phyloP scores from a whole-genome alignment of 2,888 invertebrate species.

The Anthoptus insignis region DNA sequence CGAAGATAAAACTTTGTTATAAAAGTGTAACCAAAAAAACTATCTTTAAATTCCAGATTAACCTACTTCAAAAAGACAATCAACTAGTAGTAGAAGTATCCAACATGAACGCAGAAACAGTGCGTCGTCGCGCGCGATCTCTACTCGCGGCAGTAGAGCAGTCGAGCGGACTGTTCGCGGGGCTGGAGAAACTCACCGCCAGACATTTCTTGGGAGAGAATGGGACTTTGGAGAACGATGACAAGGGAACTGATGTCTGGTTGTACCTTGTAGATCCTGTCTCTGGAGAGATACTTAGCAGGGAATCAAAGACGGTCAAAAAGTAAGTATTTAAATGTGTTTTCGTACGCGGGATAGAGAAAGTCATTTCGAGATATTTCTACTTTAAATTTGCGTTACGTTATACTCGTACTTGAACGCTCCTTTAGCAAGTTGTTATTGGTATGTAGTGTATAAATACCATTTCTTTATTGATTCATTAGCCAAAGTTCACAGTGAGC shows the following conservation, averaged over 20 bases:
- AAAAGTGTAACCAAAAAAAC: too few relatives aligned
- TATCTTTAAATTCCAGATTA: slow-evolving; percentile 90
- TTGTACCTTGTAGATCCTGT: slow-evolving; percentile 94
- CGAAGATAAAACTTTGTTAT: too few relatives aligned
- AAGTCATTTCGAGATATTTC: too few relatives aligned
- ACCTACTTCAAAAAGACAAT: slow-evolving; percentile 92
- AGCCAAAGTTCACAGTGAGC: too few relatives aligned
- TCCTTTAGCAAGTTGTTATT: too few relatives aligned
- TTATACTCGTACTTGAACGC: too few relatives aligned
- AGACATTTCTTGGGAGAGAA: slow-evolving; percentile 91
- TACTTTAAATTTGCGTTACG: too few relatives aligned
- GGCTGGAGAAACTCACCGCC: slow-evolving; percentile 94
- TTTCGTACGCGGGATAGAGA: too few relatives aligned
- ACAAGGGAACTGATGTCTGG: slow-evolving; percentile 94
- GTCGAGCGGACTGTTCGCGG: slow-evolving; percentile 91
- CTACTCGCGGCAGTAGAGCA: slow-evolving; percentile 89
- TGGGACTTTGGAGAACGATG: slow-evolving; percentile 91
- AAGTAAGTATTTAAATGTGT: slow-evolving; percentile 88
- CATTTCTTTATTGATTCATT: too few relatives aligned
- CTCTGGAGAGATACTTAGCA: slow-evolving; percentile 90
- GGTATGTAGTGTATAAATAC: too few relatives aligned
- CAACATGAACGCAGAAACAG: slow-evolving; percentile 90
- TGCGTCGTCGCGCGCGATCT: slow-evolving; percentile 83
- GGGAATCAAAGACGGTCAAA: slow-evolving; percentile 91
- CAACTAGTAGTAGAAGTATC: slow-evolving; percentile 93